Evolutionary conservation across 2,113 vertebrate species (phyloP).

Genomic region (Lota lota): DNA sequence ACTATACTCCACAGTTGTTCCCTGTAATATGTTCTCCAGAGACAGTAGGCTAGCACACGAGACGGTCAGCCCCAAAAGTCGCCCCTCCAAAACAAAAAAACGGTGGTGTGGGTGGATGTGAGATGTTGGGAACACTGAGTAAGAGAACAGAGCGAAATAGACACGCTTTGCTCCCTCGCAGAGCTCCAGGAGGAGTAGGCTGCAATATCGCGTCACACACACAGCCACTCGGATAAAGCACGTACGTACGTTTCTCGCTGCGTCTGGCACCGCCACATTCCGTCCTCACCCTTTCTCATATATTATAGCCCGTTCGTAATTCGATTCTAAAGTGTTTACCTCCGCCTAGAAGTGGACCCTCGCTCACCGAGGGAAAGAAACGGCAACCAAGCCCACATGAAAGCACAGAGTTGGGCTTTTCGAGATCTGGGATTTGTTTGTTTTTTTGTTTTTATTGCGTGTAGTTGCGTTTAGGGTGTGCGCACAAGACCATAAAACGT

Average conservation of each 20-base stretch:
- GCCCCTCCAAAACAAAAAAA: constrained; percentile 54
- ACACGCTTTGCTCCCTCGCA: constrained; percentile 68
- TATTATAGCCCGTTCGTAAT: constrained; percentile 55
- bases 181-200: constrained; percentile 69
- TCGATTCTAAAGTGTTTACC: constrained; percentile 65
- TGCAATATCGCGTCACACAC: constrained; percentile 75
- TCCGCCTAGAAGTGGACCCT: constrained; percentile 58
- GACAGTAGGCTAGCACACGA: too few species aligned
- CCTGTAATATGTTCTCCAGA: constrained; percentile 54
- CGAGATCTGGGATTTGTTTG: too few species aligned
- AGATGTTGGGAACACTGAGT: constrained; percentile 75
- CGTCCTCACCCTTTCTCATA: constrained; percentile 27
- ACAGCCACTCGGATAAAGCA: constrained; percentile 73
- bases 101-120: constrained; percentile 69
- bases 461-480: too few species aligned
- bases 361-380: constrained; percentile 23
- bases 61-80: constrained; percentile 42
- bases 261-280: constrained; percentile 73
- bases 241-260: constrained; percentile 73
- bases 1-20: constrained; percentile 49
- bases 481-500: too few species aligned
- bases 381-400: constrained; percentile 35
- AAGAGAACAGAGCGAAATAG: constrained; percentile 70
- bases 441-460: too few species aligned
- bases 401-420: neutral